Base-by-base conservation (phyloP, 2,888 invertebrate species). In the Drosophila helvetica region DNA sequence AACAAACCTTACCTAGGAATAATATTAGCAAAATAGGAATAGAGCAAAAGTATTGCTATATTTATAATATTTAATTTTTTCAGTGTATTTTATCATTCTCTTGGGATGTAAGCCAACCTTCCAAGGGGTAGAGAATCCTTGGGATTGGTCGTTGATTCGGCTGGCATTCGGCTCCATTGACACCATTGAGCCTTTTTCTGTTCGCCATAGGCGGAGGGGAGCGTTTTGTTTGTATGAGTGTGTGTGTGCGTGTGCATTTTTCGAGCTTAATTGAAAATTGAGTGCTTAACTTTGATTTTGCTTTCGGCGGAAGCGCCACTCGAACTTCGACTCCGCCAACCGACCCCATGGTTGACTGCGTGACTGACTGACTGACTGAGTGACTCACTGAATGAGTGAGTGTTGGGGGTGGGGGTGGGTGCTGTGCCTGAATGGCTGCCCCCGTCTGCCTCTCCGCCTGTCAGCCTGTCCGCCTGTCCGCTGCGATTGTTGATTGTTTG, bases 201-300 rank as follows among this genome's bases (percentile, higher is more conserved):
- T 72, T 66, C 72, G 48, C 48, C 12, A n/a, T 48, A n/a, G 48
- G 48, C 25, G 25, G 15, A 10, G 12, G 15, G 15, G 6, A 7
- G 7, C 52, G 33, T 50, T 25, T 50, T 15, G 15, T 45, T 15
- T 22, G 56, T 22, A 2, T 48, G 50, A 18, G 51, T 50, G 25
- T 60, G 27, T 51, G n/a, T 66, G 47, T 66, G 48, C 50, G 80
- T 59, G 74, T 78, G 76, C 80, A 78, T 80, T 80, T 80, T 78
- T 76, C 78, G 76, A 80, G 78, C 86, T 82, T 87, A 87, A 87
- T 87, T 87, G 86, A 86, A 82, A 86, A 87, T 87, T 87, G 86
- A 87, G 84, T 80, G 85, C 80, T 87, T 83, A 80, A 86, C 86
- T 86, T 82, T 87, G 81, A 86, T 80, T 80, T 80, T 78, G 80